Evolutionary conservation across 1,140 invertebrate species (phyloP).

Genomic region (Carcinoscorpius rotundicauda): DNA sequence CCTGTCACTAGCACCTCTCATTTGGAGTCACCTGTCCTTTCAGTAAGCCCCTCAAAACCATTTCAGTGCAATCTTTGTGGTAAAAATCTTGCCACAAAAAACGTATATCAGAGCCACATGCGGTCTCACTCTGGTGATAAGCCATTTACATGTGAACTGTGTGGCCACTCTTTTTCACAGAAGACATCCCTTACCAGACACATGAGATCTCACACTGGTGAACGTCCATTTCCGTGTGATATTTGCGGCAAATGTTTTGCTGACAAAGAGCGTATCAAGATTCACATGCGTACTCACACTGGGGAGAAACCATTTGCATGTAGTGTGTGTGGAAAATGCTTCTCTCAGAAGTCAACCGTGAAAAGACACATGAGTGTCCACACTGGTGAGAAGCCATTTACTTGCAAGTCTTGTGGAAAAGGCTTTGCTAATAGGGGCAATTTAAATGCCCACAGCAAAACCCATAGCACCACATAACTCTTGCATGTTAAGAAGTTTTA

Average conservation of each 20-base stretch:
- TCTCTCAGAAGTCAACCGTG: conserved; percentile 60
- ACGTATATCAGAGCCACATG: conserved; percentile 33
- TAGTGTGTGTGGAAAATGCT: conserved; percentile 44
- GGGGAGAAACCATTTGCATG: conserved; percentile 45
- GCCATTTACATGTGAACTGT: conserved; percentile 84
- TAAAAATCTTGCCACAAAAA: conserved; percentile 8
- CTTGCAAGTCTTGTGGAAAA: conserved; percentile 19
- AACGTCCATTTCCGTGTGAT: conserved; percentile 45
- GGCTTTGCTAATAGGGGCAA: conserved; percentile 6
- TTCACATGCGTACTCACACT: conserved; percentile 68
- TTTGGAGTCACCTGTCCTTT: too few species aligned
- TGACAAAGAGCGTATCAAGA: conserved; percentile 11
- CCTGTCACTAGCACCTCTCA: too few species aligned
- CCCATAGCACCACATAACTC: neutral
- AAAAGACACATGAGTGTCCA: conserved; percentile 91
- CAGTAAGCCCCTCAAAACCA: neutral
- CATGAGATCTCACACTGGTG: conserved; percentile 49
- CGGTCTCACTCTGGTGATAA: conserved; percentile 48
- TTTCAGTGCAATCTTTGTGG: conserved; percentile 7
- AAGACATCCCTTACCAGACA: conserved; percentile 50
- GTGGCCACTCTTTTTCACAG: conserved; percentile 65
- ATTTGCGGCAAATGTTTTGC: conserved; percentile 20
- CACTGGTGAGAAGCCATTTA: conserved; percentile 60
- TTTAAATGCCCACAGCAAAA: conserved; percentile 8
- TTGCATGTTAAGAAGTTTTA: too few species aligned